A percentile compares a stretch with the other conserved stretches of the same genome.
phyloP scores from a whole-genome alignment of 2,888 invertebrate genomes.

The Venustoraphidia nigricollis region DNA sequence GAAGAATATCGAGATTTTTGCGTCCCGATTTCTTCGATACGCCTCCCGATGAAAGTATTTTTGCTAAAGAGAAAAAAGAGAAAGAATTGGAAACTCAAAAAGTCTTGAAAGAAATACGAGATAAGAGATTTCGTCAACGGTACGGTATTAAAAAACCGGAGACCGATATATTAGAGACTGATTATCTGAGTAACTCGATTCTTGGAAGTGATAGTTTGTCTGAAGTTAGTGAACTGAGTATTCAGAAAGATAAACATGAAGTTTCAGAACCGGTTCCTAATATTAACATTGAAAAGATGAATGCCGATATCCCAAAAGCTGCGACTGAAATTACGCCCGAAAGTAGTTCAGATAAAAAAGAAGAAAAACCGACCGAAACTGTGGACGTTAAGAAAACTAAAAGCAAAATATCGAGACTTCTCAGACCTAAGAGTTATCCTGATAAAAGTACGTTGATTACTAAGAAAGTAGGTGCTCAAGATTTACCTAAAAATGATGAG shows the following conservation, averaged over 20 bases:
- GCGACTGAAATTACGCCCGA: conserved; percentile 6
- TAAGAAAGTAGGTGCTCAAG: too few relatives aligned
- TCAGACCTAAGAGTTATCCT: conserved; percentile 40
- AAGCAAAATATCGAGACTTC: conserved; percentile 30
- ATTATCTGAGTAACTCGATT: not conserved
- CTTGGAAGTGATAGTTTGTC: conserved; percentile 14
- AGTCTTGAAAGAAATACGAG: conserved; percentile 48
- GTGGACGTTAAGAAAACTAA: conserved; percentile 16
- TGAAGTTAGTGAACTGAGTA: conserved; percentile 19
- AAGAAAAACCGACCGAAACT: conserved; percentile 3
- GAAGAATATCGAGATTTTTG: conserved; percentile 56
- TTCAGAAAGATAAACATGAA: not conserved
- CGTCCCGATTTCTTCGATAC: conserved; percentile 65
- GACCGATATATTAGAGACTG: not conserved
- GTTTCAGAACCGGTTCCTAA: not conserved
- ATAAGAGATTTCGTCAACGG: conserved; percentile 30
- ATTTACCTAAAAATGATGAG: too few relatives aligned
- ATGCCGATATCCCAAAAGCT: not conserved
- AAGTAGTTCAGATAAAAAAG: conserved; percentile 4
- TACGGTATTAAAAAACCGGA: conserved; percentile 8
- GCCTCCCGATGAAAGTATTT: conserved; percentile 48
- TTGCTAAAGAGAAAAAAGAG: conserved; percentile 43
- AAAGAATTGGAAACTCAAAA: conserved; percentile 54
- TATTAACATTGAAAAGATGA: not conserved
- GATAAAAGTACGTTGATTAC: conserved; percentile 22